Conservation (phyloP, 2,797 vertebrate genomes). For the Manis pentadactyla region DNA sequence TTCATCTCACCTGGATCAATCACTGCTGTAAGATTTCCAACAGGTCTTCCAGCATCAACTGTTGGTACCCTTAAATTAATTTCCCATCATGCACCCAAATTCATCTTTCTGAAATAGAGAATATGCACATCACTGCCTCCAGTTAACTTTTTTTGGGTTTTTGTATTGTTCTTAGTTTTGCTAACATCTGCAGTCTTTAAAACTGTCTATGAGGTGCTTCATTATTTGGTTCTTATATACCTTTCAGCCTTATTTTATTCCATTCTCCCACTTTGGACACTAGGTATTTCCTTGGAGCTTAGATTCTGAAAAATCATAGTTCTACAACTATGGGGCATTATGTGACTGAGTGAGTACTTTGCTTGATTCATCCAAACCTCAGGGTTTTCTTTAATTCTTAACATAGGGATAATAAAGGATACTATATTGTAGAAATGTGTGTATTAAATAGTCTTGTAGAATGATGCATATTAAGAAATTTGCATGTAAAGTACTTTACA, state of each 20-base stretch:
- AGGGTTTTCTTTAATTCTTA: conserved; percentile 65
- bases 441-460: conserved; percentile 59
- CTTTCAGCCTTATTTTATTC: conserved; percentile 61
- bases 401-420: conserved; percentile 47
- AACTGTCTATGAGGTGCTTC: conserved; percentile 16
- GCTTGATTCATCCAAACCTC: conserved; percentile 44
- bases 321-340: not conserved
- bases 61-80: conserved; percentile 50
- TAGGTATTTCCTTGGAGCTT: not conserved
- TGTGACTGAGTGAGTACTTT: conserved; percentile 63
- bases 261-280: not conserved
- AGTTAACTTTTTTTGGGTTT: conserved; percentile 30
- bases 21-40: not conserved
- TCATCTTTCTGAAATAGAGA: not conserved
- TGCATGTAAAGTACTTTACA: conserved; percentile 58
- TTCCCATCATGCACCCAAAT: not conserved
- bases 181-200: conserved; percentile 27
- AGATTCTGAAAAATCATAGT: conserved; percentile 41
- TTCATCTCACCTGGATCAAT: not conserved
- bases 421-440: conserved; percentile 51
- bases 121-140: not conserved
- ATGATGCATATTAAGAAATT: conserved; percentile 48
- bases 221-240: conserved; percentile 36
- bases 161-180: conserved; percentile 7
- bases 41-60: not conserved